These are phyloP conservation scores for Protobothrops mucrosquamatus DNA, from an alignment of 2,113 vertebrate genomes.

Conservation along the genomic window DNA sequence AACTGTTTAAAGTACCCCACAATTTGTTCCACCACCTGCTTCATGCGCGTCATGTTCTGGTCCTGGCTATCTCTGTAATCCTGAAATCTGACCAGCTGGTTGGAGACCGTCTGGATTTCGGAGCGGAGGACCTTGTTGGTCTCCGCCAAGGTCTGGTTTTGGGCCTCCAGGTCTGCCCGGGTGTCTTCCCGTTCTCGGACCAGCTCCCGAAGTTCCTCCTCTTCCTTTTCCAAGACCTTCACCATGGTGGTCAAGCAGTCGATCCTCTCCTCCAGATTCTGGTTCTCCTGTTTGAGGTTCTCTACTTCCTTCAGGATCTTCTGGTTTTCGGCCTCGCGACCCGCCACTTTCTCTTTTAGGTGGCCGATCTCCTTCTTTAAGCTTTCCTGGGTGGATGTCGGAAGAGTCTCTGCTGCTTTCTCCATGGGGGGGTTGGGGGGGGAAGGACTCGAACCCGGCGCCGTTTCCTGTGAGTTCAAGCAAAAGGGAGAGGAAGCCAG, in stretches of 20 bases:
- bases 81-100: neutral
- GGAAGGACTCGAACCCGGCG: accelerated
- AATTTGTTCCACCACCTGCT: neutral
- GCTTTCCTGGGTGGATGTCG: neutral
- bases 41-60: constrained; percentile 1
- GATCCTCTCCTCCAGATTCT: neutral
- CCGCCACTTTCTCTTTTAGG: neutral
- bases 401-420: neutral
- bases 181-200: constrained; percentile 2
- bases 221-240: neutral
- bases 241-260: neutral
- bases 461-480: no score
- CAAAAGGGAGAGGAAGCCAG: no score
- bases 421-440: accelerated
- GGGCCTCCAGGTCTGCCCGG: neutral
- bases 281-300: neutral
- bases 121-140: neutral
- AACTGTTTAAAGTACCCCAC: neutral
- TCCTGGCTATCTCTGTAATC: neutral
- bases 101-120: neutral
- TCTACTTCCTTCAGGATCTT: neutral
- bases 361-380: neutral
- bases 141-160: neutral
- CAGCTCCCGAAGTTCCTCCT: neutral
- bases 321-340: neutral